A percentile compares a stretch with the other conserved stretches of the same genome.
These are phyloP conservation scores for Brachypodius melanocephalos DNA, from an alignment of 2,113 vertebrate species.

Conservation along the genomic window DNA sequence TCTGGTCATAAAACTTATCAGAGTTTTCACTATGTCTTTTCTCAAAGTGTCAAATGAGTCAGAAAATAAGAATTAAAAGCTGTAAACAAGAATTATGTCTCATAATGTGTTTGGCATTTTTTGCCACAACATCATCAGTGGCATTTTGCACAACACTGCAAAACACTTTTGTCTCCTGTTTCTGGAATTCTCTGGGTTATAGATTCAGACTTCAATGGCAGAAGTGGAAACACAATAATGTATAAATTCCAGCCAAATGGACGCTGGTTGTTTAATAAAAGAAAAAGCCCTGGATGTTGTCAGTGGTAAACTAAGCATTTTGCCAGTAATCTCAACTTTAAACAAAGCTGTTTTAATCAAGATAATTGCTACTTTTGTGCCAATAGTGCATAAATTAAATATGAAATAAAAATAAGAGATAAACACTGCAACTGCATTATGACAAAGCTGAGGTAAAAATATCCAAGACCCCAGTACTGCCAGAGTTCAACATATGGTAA, in stretches of 20 bases:
- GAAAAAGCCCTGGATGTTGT: neutral
- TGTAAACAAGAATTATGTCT: neutral
- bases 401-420: neutral
- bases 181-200: neutral
- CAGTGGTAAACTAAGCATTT: neutral
- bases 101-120: neutral
- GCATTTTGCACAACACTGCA: neutral
- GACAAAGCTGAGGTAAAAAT: neutral
- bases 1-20: neutral
- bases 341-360: conserved; percentile 45
- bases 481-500: neutral
- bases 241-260: neutral
- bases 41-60: neutral
- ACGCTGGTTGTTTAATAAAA: neutral
- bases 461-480: neutral
- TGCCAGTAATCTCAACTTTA: conserved; percentile 30
- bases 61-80: neutral
- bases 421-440: neutral
- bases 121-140: neutral
- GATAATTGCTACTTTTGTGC: neutral
- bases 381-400: conserved; percentile 7
- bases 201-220: neutral
- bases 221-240: neutral
- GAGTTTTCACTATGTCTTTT: neutral
- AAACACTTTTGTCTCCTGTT: neutral